Percentiles rank a stretch among this genome's conserved stretches.
phyloP scores from a whole-genome alignment of 2,888 invertebrate species.

The Drosophila robusta region DNA sequence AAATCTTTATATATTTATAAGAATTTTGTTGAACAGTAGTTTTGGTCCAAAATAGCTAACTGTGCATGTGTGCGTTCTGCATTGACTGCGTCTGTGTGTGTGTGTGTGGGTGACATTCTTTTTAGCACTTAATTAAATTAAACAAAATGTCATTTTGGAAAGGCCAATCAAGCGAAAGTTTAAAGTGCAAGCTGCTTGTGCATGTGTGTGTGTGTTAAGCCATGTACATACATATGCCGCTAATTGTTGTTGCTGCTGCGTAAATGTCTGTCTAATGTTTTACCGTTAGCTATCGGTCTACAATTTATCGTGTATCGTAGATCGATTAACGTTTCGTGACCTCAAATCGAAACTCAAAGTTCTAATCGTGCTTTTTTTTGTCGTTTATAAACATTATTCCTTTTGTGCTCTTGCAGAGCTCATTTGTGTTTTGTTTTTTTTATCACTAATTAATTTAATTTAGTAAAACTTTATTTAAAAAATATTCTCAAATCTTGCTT shows the following conservation, averaged over 20 bases:
- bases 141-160: constrained; percentile 44
- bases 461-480: constrained; percentile 19
- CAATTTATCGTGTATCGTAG: constrained; percentile 18
- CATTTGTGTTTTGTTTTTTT: neutral
- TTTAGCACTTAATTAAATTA: constrained; percentile 57
- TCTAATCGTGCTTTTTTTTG: constrained; percentile 23
- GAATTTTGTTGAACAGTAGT: constrained; percentile 32
- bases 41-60: constrained; percentile 47
- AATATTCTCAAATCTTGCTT: neutral
- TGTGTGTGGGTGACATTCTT: constrained; percentile 48
- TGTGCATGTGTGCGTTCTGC: constrained; percentile 24
- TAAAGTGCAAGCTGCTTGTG: constrained; percentile 35
- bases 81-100: constrained; percentile 20
- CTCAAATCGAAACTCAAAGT: constrained; percentile 16
- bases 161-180: constrained; percentile 37
- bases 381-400: constrained; percentile 27
- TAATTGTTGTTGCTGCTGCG: constrained; percentile 27
- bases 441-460: constrained; percentile 1
- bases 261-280: constrained; percentile 2
- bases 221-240: constrained; percentile 8
- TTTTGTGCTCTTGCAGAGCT: neutral
- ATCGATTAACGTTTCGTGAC: constrained; percentile 38
- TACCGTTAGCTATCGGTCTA: constrained; percentile 34
- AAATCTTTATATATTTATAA: constrained; percentile 28
- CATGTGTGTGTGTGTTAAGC: constrained; percentile 2